A percentile compares a stretch with the other conserved stretches of the same genome.
Conservation (phyloP, 2,797 vertebrate genomes). For the Chelidonichthys spinosus region DNA sequence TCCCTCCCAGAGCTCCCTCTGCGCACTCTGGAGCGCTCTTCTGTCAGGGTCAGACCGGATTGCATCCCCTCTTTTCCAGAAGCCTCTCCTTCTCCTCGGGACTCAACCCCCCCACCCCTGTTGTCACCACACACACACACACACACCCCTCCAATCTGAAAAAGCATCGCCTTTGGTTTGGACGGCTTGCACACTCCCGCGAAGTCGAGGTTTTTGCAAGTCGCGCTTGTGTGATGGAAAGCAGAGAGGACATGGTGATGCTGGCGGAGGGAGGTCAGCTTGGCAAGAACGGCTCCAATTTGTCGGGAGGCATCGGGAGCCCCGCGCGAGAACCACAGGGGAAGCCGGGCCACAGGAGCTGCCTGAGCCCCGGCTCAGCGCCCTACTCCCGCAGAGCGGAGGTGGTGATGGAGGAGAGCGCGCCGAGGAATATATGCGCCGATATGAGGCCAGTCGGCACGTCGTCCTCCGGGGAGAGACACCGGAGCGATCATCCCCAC, state of each 20-base stretch:
- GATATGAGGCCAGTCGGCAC: constrained; percentile 84
- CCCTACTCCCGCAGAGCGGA: constrained; percentile 84
- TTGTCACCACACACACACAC: constrained; percentile 16
- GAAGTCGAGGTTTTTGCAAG: constrained; percentile 49
- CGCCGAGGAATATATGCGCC: constrained; percentile 84
- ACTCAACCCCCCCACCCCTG: constrained; percentile 40
- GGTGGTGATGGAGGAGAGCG: constrained; percentile 80
- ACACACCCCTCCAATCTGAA: constrained; percentile 59
- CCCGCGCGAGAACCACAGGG: constrained; percentile 85
- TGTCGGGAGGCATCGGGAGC: constrained; percentile 87
- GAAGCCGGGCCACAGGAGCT: constrained; percentile 87
- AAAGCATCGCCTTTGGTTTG: constrained; percentile 49
- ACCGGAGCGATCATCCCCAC: constrained; percentile 81
- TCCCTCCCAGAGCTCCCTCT: constrained; percentile 95
- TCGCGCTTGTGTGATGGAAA: constrained; percentile 88
- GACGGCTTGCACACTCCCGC: constrained; percentile 57
- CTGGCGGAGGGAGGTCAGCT: constrained; percentile 91
- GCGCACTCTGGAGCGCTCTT: constrained; percentile 89
- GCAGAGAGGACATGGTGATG: constrained; percentile 93
- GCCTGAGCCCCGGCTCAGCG: constrained; percentile 86
- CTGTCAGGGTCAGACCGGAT: constrained; percentile 92
- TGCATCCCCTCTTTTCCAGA: constrained; percentile 71
- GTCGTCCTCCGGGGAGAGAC: constrained; percentile 75
- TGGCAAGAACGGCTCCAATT: constrained; percentile 88
- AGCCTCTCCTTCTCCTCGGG: constrained; percentile 62